A percentile compares a stretch with the other conserved stretches of the same genome.
Conservation (phyloP, 2,888 invertebrate species). For the Spilarctia lutea region DNA sequence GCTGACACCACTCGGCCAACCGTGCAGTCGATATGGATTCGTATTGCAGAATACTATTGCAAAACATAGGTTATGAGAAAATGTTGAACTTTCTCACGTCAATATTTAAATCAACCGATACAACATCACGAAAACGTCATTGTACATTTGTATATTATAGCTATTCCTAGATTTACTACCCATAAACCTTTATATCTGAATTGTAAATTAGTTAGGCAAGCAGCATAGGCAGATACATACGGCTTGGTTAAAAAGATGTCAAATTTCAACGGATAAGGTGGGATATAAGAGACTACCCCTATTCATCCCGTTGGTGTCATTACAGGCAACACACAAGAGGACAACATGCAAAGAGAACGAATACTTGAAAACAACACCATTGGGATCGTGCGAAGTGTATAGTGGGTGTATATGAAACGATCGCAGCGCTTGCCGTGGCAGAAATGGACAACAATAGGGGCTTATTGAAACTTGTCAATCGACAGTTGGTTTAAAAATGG, state of each 20-base stretch:
- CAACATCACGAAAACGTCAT: background rate
- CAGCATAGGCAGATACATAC: background rate
- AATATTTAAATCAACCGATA: background rate
- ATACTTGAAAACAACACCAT: too few species aligned
- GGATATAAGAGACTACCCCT: too few species aligned
- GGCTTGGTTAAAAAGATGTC: slow-evolving; percentile 10
- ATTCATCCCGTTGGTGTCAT: too few species aligned
- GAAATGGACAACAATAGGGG: too few species aligned
- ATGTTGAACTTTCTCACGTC: slow-evolving; percentile 8
- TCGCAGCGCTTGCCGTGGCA: too few species aligned
- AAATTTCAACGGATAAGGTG: slow-evolving; percentile 9
- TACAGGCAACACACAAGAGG: too few species aligned
- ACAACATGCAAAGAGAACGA: background rate
- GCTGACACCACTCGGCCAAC: too few species aligned
- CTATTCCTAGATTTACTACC: slow-evolving; percentile 17
- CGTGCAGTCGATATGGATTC: too few species aligned
- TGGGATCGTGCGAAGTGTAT: too few species aligned
- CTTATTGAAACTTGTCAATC: too few species aligned
- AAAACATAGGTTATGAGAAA: background rate
- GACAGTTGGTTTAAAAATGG: too few species aligned
- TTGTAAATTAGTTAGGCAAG: slow-evolving; percentile 6
- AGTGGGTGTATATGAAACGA: too few species aligned
- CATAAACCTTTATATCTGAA: slow-evolving; percentile 21
- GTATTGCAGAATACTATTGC: background rate
- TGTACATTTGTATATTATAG: background rate